Evolutionary conservation across 2,113 vertebrate species (phyloP), one percentile per base, ranked within the genome.

Genomic region (Chamaea fasciata): DNA sequence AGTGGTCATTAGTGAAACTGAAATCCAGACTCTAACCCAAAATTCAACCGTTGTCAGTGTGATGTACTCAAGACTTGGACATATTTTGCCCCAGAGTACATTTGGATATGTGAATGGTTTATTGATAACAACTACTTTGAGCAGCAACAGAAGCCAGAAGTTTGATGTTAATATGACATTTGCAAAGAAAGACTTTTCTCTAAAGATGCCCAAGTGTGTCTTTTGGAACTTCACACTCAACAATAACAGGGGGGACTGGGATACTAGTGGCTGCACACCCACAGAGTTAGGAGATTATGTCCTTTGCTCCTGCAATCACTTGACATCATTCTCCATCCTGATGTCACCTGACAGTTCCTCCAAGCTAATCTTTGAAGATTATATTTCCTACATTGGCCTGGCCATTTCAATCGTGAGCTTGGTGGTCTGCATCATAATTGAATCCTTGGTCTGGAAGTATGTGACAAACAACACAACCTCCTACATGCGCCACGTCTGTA

Each of bases 401-500:
- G 96, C 95, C 6, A 78, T 98, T 75, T 99, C 99, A 15, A 92
- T 99, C 14, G 0, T 97, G 37, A 99, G 99, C 27, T 98, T 99
- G 41, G 35, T 97, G 12, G n/a, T 96, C 76, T 98, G 97, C 84
- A 93, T 99, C 10, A 63, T 95, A 14, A 98, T 99, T 63, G 98
- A 99, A 96, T 67, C 97, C 23, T 9, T 98, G 20, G 98, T 99
- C 28, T 99, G 99, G 99, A 98, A 98, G 35, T 87, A 97, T 0
- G 98, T 99, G 30, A 99, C 99, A 26, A 99, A 98, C 97, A 98
- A 98, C 37, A 98, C 97, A 23, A 98, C 98, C 35, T 97, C 98
- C 24, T 98, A 98, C 53, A 98, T 99, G 95, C 99, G 99, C 19
- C 99, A 99, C 15, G 95, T 97, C 15, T 98, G 98, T 35, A 98